Percentiles rank a stretch among this genome's conserved stretches.
Conservation (phyloP, 2,113 vertebrate species). For the Plectropomus leopardus region DNA sequence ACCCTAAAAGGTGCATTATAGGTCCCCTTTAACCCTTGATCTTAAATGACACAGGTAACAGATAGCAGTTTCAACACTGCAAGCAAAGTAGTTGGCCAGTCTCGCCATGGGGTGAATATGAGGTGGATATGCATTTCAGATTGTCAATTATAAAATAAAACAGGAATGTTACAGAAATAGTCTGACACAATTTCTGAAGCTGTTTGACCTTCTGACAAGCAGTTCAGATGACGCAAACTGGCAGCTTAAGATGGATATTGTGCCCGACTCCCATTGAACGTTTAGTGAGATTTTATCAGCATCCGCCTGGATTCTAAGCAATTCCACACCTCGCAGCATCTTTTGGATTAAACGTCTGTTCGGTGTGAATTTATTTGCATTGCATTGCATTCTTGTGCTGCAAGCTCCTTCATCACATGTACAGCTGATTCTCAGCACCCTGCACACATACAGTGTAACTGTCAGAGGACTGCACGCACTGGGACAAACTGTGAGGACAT, state of each 20-base stretch:
- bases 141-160: no score
- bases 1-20: no score
- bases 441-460: neutral
- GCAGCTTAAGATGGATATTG: neutral
- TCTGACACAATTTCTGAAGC: neutral
- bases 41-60: neutral
- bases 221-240: neutral
- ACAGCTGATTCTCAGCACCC: neutral
- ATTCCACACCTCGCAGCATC: neutral
- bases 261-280: neutral
- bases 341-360: slow-evolving; percentile 12
- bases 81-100: neutral
- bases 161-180: neutral
- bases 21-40: neutral
- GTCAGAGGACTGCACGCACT: neutral
- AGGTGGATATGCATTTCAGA: neutral
- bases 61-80: neutral
- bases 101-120: no score
- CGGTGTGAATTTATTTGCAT: neutral
- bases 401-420: neutral
- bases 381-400: neutral
- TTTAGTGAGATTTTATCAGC: neutral
- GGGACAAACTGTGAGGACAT: neutral
- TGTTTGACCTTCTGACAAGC: neutral
- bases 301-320: neutral